Evolutionary conservation across 2,888 invertebrate species (phyloP).

Genomic region (Microctonus hyperodae): DNA sequence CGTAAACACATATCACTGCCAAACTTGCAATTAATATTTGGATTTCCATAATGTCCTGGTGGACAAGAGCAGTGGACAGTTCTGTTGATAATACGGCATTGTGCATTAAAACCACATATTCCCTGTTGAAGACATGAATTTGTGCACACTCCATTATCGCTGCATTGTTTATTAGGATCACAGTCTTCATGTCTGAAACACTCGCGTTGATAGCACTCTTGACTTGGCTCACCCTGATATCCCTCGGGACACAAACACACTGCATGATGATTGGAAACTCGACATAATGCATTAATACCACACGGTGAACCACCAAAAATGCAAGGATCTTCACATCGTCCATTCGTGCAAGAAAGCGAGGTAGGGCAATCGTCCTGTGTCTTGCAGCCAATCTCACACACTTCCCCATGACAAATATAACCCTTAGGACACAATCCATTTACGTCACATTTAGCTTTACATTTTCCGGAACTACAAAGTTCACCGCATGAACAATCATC

Average conservation of each 20-base stretch:
- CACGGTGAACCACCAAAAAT: slow-evolving; percentile 72
- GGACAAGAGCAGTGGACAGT: slow-evolving; percentile 81
- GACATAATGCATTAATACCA: slow-evolving; percentile 82
- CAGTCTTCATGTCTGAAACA: slow-evolving; percentile 81
- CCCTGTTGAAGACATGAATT: slow-evolving; percentile 82
- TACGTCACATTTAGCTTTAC: slow-evolving; percentile 75
- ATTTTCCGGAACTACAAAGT: slow-evolving; percentile 76
- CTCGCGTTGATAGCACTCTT: slow-evolving; percentile 78
- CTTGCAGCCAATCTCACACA: slow-evolving; percentile 82
- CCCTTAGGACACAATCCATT: slow-evolving; percentile 75
- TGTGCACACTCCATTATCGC: slow-evolving; percentile 74
- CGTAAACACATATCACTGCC: slow-evolving; percentile 77
- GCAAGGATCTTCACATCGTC: slow-evolving; percentile 77
- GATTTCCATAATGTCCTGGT: slow-evolving; percentile 77
- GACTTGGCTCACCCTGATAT: slow-evolving; percentile 80
- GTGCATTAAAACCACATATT: slow-evolving; percentile 84
- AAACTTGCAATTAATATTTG: slow-evolving; percentile 73
- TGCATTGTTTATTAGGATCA: slow-evolving; percentile 78
- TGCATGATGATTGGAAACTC: slow-evolving; percentile 80
- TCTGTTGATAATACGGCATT: slow-evolving; percentile 80
- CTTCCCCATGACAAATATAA: slow-evolving; percentile 76
- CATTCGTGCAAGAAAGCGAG: slow-evolving; percentile 76
- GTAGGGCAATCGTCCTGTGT: slow-evolving; percentile 80
- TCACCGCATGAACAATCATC: slow-evolving; percentile 85
- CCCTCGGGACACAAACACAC: slow-evolving; percentile 89